phyloP scores from a whole-genome alignment of 2,113 vertebrate genomes.

The Phylloscopus trochilus region DNA sequence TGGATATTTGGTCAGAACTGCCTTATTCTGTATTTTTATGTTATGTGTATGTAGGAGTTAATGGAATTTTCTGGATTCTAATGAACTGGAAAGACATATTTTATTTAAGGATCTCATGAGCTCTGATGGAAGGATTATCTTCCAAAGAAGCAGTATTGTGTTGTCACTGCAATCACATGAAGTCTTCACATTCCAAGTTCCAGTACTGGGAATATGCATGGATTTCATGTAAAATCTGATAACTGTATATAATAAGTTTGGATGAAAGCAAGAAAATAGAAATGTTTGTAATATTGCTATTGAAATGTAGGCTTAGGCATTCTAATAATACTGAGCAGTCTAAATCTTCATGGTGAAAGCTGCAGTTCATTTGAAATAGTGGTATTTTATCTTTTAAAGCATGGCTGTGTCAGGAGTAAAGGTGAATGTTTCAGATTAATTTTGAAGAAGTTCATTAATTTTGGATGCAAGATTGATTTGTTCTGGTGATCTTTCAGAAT shows the following conservation, averaged over 20 bases:
- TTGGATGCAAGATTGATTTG: neutral
- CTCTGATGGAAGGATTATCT: neutral
- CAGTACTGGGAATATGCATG: neutral
- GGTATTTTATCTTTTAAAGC: neutral
- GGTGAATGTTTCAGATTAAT: neutral
- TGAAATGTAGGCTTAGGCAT: neutral
- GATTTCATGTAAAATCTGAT: neutral
- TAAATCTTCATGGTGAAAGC: neutral
- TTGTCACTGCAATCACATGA: neutral
- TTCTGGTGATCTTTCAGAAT: slow-evolving; percentile 77
- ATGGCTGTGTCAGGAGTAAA: neutral
- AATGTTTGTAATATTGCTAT: neutral
- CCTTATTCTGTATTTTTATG: neutral
- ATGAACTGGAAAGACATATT: neutral
- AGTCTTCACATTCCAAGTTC: neutral
- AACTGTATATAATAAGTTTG: neutral
- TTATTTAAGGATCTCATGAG: neutral
- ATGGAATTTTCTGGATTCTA: neutral
- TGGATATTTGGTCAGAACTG: neutral
- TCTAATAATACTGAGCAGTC: neutral
- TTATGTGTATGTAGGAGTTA: neutral
- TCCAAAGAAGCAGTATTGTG: neutral
- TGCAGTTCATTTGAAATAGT: neutral
- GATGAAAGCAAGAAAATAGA: neutral
- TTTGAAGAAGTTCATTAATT: neutral